These are phyloP conservation scores for Elgaria multicarinata DNA, from an alignment of 2,113 vertebrate genomes.

Conservation along the genomic window DNA sequence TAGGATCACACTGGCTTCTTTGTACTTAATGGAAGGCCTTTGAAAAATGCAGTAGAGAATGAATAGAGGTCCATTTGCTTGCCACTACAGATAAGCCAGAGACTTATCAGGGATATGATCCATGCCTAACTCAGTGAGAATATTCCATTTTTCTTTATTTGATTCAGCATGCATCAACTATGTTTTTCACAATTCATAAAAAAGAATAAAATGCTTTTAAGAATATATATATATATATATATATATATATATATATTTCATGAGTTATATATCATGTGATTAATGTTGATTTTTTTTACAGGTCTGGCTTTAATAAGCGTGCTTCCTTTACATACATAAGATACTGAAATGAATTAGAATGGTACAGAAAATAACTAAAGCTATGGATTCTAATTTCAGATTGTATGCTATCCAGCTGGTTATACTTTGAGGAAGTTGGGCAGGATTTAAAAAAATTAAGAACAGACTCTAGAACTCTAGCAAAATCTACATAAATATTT, in stretches of 20 bases:
- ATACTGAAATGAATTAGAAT: neutral
- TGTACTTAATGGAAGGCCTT: slow-evolving; percentile 35
- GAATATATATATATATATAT: slow-evolving; percentile 36
- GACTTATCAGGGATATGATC: slow-evolving; percentile 55
- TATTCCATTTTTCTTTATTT: slow-evolving; percentile 20
- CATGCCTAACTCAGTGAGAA: slow-evolving; percentile 36
- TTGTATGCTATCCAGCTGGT: slow-evolving; percentile 16
- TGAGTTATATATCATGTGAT: neutral
- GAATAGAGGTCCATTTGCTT: slow-evolving; percentile 56
- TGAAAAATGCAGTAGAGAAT: slow-evolving; percentile 54
- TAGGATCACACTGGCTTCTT: slow-evolving; percentile 37
- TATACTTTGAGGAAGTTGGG: slow-evolving; percentile 31
- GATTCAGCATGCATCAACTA: neutral
- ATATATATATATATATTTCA: slow-evolving; percentile 32
- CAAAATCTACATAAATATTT: neutral
- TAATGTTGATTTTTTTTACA: slow-evolving; percentile 1
- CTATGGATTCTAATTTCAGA: neutral
- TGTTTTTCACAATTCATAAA: slow-evolving; percentile 27
- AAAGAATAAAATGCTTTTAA: neutral
- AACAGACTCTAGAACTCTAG: slow-evolving; percentile 28
- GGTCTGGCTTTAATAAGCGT: neutral
- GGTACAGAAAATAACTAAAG: neutral
- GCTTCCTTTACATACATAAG: neutral
- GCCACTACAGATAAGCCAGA: slow-evolving; percentile 44
- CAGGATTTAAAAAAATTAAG: slow-evolving; percentile 14